Conservation (phyloP, 2,888 invertebrate genomes). For the Augochlorella aurata region DNA sequence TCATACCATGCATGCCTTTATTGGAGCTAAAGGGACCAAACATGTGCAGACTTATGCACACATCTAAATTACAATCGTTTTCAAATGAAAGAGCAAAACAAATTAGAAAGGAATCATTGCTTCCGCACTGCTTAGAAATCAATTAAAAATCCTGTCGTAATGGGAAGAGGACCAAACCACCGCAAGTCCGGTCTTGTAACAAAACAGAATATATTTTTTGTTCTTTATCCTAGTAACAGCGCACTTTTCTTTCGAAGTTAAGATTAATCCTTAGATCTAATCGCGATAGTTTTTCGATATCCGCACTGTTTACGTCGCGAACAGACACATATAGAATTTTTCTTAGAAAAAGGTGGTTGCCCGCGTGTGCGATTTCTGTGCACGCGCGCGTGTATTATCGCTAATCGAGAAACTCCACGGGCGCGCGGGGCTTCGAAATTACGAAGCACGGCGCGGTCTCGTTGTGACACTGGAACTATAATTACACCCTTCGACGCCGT, state of each 20-base stretch:
- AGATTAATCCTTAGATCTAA: conserved; percentile 36
- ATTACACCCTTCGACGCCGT: neutral
- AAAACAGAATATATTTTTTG: conserved; percentile 45
- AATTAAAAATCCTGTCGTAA: neutral
- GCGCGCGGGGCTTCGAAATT: neutral
- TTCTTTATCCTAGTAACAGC: conserved; percentile 38
- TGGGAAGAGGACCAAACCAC: neutral
- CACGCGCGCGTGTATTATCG: neutral
- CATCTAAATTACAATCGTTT: neutral
- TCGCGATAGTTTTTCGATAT: conserved; percentile 2
- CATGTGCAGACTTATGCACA: neutral
- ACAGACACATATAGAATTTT: conserved; percentile 12
- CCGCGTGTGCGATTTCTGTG: neutral
- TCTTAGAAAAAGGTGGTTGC: conserved; percentile 2
- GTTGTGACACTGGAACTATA: neutral
- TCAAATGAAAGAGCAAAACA: neutral
- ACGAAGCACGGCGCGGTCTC: neutral
- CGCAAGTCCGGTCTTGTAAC: conserved; percentile 15
- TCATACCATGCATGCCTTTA: conserved; percentile 9
- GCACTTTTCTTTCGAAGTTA: conserved; percentile 18
- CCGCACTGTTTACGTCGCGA: neutral
- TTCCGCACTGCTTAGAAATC: neutral
- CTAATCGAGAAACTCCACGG: neutral
- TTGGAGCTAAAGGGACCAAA: neutral
- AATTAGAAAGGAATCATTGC: neutral